These are phyloP conservation scores for Epistrophe eligans DNA, from an alignment of 2,888 invertebrate genomes.

Conservation along the genomic window DNA sequence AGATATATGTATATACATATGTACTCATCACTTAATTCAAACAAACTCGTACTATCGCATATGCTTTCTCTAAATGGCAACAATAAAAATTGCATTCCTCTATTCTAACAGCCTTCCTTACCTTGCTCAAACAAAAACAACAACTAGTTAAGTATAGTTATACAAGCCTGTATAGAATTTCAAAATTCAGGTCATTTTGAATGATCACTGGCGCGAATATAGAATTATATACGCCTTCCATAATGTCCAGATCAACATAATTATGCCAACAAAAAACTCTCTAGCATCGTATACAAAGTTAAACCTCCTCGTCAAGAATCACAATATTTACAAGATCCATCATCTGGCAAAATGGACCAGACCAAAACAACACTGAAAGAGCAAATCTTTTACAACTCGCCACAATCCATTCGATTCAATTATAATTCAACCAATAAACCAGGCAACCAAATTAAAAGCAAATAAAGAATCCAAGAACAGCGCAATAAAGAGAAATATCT, in stretches of 20 bases:
- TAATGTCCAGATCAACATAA: slow-evolving; percentile 43
- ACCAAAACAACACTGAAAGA: neutral
- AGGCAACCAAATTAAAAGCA: slow-evolving; percentile 69
- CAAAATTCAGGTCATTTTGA: slow-evolving; percentile 60
- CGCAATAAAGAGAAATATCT: slow-evolving; percentile 29
- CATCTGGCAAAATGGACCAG: slow-evolving; percentile 43
- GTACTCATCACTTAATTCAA: neutral
- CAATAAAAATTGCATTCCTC: slow-evolving; percentile 53
- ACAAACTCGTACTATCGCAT: neutral
- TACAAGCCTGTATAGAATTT: slow-evolving; percentile 47
- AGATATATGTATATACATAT: neutral
- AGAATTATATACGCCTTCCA: slow-evolving; percentile 14
- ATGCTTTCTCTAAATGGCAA: slow-evolving; percentile 28
- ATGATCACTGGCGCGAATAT: slow-evolving; percentile 39
- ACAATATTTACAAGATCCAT: slow-evolving; percentile 66
- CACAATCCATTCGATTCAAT: slow-evolving; percentile 69
- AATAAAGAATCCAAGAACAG: slow-evolving; percentile 65
- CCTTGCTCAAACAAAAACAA: slow-evolving; percentile 21
- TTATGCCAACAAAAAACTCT: slow-evolving; percentile 56
- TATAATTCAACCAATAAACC: slow-evolving; percentile 71
- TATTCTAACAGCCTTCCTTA: slow-evolving; percentile 17
- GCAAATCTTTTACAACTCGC: slow-evolving; percentile 43
- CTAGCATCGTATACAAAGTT: neutral
- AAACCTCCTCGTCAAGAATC: slow-evolving; percentile 51
- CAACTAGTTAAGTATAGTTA: neutral